A percentile compares a stretch with the other conserved stretches of the same genome.
These are phyloP conservation scores for Ophiodon elongatus DNA, from an alignment of 2,113 vertebrate genomes.

Conservation along the genomic window DNA sequence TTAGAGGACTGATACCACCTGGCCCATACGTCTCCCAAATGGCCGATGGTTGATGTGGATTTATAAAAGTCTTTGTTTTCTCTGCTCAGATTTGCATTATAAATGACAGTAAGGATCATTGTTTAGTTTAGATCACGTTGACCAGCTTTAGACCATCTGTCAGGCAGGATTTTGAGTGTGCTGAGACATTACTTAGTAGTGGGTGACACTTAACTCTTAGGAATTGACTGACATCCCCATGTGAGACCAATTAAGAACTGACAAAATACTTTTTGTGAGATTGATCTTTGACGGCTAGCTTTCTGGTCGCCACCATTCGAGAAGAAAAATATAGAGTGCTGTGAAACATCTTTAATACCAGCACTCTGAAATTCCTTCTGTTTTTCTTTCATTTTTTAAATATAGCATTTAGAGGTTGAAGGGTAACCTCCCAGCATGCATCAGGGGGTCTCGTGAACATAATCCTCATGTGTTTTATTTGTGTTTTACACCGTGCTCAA, in stretches of 20 bases:
- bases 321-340: background rate
- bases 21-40: constrained; percentile 69
- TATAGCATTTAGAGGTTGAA: background rate
- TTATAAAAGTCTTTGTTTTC: constrained; percentile 70
- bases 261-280: constrained; percentile 23
- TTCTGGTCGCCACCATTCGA: background rate
- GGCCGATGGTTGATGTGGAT: constrained; percentile 64
- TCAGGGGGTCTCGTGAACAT: background rate
- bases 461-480: constrained; percentile 9
- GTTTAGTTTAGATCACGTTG: constrained; percentile 50
- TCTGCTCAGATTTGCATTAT: constrained; percentile 65
- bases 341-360: background rate
- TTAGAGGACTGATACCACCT: constrained; percentile 72
- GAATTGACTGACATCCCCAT: constrained; percentile 24
- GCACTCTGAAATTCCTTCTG: background rate
- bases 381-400: background rate
- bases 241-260: constrained; percentile 14
- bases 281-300: background rate
- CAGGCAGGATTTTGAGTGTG: constrained; percentile 36
- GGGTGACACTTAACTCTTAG: constrained; percentile 10
- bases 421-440: constrained; percentile 26
- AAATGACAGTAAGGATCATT: constrained; percentile 59
- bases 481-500: background rate
- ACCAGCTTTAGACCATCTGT: constrained; percentile 51
- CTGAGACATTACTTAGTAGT: constrained; percentile 12